Base-by-base conservation (phyloP, 2,888 invertebrate genomes). In the Cephus spinipes region DNA sequence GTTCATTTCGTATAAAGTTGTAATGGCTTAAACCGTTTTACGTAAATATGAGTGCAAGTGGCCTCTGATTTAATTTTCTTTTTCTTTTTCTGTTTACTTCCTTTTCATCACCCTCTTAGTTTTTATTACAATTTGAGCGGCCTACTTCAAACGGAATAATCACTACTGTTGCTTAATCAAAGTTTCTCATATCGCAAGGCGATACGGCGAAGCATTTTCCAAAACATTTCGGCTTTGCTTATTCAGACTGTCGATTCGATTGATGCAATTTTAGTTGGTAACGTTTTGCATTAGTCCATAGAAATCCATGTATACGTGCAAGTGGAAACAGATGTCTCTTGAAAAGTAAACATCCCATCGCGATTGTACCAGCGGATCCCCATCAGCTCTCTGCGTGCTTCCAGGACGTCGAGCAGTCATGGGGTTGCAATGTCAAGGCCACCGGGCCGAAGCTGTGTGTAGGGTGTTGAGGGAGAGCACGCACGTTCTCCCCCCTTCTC, bases 341-440 rank as follows among this genome's bases (percentile, higher is more conserved):
- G 32, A 69, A 30, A 69, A 69, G 71, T 32, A 69, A 69, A 69
- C 30, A 69, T 2, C 15, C 15, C 71, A 30, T 3, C 71, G 11
- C 11, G 30, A 4, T 15, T 30, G 12, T 15, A 32, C 69, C 30
- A 40, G 15, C 15, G 15, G 15, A 69, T 69, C 31, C 31, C 31
- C 69, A 32, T 69, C 69, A 9, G 32, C 4, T 30, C 12, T 69
- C 30, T 69, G 12, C 71, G 71, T 15, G 71, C 71, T 32, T 69
- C 30, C 71, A 32, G 71, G 4, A 69, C 30, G 40, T 15, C 23
- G 71, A 69, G 71, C 40, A 69, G 77, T 33, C 32, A 36, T 71
- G 77, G 79, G 80, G 81, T 83, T 78, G 79, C 83, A 86, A 83
- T 85, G 86, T 85, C 86, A 86, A 85, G 86, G 86, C 82, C 84